Base-by-base conservation (phyloP, 1,140 invertebrate species). In the Pogonomyrmex californicus region DNA sequence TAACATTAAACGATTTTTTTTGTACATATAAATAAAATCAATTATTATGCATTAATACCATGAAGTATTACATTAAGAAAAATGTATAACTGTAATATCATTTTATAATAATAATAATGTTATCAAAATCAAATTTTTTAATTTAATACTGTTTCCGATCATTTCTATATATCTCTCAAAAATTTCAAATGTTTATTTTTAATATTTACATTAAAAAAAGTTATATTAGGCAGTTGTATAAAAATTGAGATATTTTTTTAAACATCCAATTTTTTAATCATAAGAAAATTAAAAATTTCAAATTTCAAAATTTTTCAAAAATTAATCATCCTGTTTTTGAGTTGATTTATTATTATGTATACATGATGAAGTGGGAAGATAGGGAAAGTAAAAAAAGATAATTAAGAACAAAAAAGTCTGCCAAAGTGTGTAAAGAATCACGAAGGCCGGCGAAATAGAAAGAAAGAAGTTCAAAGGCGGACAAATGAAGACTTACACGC, bases 321-420 rank as follows among this genome's bases (percentile, higher is more conserved):
- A 4, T n/a, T 4, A 44, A 3, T 65, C 62, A 5, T n/a, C n/a
- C n/a, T 30, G 30, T 68, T 30, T 14, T 68, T 68, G 23, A 44
- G 30, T 23, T 17, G 4, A 14, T 49, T 30, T 49, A 68, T 49
- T 30, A 44, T 68, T 30, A 5, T 10, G 30, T 17, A 49, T 30
- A 49, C 17, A n/a, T 54, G 36, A 41, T 5, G 47, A 36, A 73
- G 51, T 54, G 17, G 7, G 23, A 9, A 17, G 33, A 47, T 65
- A 38, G 41, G 41, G 17, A 4, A 6, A 44, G 54, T 58, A 44
- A 36, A 4, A 66, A 65, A 78, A 63, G 49, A 77, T 93, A 93
- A 93, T 93, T 93, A 93, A 90, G 81, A 90, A 89, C 87, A 86
- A 89, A 90, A 86, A 92, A 85, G 90, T 88, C 79, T 79, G 75